Evolutionary conservation across 2,113 vertebrate species (phyloP).

Genomic region (Sialia sialis): DNA sequence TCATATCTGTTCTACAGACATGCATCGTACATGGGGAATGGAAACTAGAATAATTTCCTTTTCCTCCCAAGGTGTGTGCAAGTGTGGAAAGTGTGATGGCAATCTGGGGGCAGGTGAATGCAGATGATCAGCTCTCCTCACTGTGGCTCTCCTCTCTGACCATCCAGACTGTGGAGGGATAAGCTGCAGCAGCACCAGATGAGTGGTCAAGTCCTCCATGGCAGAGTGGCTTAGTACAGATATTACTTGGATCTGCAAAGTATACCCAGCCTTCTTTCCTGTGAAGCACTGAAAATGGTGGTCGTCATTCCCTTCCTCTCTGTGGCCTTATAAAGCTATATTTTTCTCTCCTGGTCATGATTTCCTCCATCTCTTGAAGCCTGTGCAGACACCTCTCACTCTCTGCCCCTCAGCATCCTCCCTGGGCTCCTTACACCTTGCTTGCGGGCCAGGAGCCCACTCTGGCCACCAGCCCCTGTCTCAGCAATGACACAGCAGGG

Average conservation of each 20-base stretch:
- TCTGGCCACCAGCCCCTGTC: background rate
- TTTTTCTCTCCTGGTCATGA: background rate
- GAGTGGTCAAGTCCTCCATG: background rate
- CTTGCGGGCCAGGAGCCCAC: background rate
- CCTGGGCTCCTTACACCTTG: rapidly evolving
- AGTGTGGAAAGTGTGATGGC: background rate
- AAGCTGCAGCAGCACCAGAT: background rate
- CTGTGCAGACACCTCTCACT: background rate
- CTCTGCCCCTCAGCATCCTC: background rate
- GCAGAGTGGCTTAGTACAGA: background rate
- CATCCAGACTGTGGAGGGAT: background rate
- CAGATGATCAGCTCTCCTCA: background rate
- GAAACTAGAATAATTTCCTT: background rate
- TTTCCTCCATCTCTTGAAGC: background rate
- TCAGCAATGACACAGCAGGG: background rate
- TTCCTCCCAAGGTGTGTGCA: background rate
- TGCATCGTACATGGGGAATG: rapidly evolving
- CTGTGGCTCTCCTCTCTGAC: background rate
- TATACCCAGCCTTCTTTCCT: background rate
- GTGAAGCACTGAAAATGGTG: background rate
- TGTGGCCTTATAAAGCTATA: background rate
- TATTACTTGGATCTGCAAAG: background rate
- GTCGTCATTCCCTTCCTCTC: background rate
- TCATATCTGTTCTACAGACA: background rate
- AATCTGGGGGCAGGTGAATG: background rate